A percentile compares a stretch with the other conserved stretches of the same genome.
Evolutionary conservation across 2,113 vertebrate species (phyloP).

Genomic region (Gasterosteus nipponicus): DNA sequence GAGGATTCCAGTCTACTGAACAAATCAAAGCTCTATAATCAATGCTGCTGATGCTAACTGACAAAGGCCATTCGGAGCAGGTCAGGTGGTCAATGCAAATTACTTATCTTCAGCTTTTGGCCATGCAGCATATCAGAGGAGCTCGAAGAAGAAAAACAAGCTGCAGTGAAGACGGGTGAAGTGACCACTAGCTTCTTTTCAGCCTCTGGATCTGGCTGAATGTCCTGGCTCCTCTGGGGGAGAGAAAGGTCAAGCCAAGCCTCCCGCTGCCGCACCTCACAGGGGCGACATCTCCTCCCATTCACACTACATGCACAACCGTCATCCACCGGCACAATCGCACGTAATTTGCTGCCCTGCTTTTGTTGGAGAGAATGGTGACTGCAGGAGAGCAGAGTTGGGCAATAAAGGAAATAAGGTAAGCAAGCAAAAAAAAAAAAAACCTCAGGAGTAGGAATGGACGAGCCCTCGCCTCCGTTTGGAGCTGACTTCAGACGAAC

Average conservation of each 20-base stretch:
- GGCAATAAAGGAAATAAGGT: background rate
- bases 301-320: background rate
- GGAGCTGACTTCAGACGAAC: slow-evolving; percentile 32
- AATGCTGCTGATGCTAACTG: background rate
- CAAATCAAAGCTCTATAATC: background rate
- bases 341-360: slow-evolving; percentile 6
- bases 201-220: background rate
- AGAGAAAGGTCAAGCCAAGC: background rate
- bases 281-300: background rate
- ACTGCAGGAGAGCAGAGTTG: background rate
- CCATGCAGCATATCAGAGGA: background rate
- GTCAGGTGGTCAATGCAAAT: background rate
- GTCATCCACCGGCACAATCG: slow-evolving; percentile 4
- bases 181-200: background rate
- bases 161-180: background rate
- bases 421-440: background rate
- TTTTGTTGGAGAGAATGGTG: background rate
- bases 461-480: slow-evolving; percentile 4
- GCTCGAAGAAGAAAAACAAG: background rate
- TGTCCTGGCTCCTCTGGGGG: background rate
- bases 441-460: background rate
- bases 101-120: background rate
- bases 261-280: background rate
- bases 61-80: background rate
- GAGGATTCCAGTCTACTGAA: background rate